phyloP scores from a whole-genome alignment of 2,888 invertebrate species.

The Lycaena phlaeas region DNA sequence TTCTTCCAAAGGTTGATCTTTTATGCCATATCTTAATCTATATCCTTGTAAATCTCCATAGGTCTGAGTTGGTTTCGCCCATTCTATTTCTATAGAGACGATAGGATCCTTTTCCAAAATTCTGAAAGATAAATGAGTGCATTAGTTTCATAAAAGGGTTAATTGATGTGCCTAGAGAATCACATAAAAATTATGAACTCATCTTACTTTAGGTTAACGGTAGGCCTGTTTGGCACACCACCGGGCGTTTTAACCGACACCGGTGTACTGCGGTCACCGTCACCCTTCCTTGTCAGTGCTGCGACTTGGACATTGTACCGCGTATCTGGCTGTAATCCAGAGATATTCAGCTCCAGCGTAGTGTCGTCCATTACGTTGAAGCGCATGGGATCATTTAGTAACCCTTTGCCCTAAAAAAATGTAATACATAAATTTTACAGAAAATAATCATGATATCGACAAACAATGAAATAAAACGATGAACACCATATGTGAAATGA shows the following conservation, averaged over 20 bases:
- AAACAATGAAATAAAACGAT: too few relatives aligned
- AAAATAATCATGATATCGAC: neutral
- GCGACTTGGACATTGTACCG: conserved; percentile 95
- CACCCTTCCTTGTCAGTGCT: conserved; percentile 96
- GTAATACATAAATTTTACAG: too few relatives aligned
- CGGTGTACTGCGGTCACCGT: conserved; percentile 92
- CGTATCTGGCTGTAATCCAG: conserved; percentile 95
- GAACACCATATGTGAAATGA: too few relatives aligned
- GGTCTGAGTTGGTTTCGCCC: conserved; percentile 91
- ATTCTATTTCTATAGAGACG: conserved; percentile 91
- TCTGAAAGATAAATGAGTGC: conserved; percentile 67
- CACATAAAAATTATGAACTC: too few relatives aligned
- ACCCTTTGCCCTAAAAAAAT: conserved; percentile 76
- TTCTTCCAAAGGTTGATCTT: conserved; percentile 84
- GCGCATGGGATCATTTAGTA: conserved; percentile 89
- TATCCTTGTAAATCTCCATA: conserved; percentile 93
- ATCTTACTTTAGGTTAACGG: conserved; percentile 83
- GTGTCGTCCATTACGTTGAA: conserved; percentile 88
- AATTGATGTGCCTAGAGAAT: too few relatives aligned
- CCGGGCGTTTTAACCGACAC: conserved; percentile 92
- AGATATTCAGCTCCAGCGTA: conserved; percentile 85
- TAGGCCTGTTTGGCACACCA: conserved; percentile 90
- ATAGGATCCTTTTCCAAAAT: conserved; percentile 90
- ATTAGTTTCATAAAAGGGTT: too few relatives aligned
- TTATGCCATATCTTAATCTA: conserved; percentile 88